Conservation (phyloP, 2,888 invertebrate species). For the Spicauda simplicius region DNA sequence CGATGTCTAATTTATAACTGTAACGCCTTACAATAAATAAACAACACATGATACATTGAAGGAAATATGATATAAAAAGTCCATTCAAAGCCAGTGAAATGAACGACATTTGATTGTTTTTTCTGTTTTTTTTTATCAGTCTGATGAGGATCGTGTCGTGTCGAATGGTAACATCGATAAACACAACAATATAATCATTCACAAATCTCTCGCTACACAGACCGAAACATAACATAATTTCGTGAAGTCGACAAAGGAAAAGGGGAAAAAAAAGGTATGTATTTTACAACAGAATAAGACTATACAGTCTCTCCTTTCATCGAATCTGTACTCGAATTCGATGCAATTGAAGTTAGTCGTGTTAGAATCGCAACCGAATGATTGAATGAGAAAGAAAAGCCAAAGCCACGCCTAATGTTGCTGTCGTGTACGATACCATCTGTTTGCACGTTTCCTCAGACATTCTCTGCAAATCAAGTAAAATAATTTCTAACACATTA, state of each 20-base stretch:
- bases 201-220: slow-evolving; percentile 74
- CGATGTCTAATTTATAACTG: slow-evolving; percentile 27
- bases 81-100: slow-evolving; percentile 80
- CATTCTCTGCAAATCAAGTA: slow-evolving; percentile 91
- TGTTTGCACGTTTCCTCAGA: slow-evolving; percentile 93
- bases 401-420: slow-evolving; percentile 81
- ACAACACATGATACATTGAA: slow-evolving; percentile 50
- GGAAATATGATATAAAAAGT: slow-evolving; percentile 63
- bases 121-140: slow-evolving; percentile 37
- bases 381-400: slow-evolving; percentile 79
- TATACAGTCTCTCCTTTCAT: slow-evolving; percentile 59
- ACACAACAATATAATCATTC: slow-evolving; percentile 73
- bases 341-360: slow-evolving; percentile 73
- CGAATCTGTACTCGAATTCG: slow-evolving; percentile 66
- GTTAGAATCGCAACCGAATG: slow-evolving; percentile 80
- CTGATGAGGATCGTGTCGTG: slow-evolving; percentile 49
- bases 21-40: slow-evolving; percentile 40
- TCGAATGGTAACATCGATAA: slow-evolving; percentile 73
- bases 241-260: slow-evolving; percentile 57
- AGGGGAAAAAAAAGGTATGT: slow-evolving; percentile 48
- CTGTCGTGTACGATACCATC: slow-evolving; percentile 87
- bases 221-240: slow-evolving; percentile 75
- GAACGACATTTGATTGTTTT: slow-evolving; percentile 43
- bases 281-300: slow-evolving; percentile 44
- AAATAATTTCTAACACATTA: slow-evolving; percentile 72